phyloP scores from a whole-genome alignment of 2,888 invertebrate species.

The Ophonus ardosiacus region DNA sequence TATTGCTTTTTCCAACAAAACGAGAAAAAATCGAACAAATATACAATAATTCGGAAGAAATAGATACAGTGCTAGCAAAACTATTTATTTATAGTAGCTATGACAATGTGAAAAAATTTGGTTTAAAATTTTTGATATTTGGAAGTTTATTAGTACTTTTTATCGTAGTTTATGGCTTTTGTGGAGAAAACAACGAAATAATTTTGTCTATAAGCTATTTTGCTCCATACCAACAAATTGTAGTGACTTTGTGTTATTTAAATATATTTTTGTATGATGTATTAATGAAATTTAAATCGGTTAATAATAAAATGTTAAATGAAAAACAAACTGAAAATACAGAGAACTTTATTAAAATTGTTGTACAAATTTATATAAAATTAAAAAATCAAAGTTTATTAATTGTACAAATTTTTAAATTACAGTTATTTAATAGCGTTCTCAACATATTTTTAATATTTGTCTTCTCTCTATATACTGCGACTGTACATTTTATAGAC shows the following conservation, averaged over 20 bases:
- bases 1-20: no score
- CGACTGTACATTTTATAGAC: background rate
- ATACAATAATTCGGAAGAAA: background rate
- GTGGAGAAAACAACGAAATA: no score
- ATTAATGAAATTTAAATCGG: background rate
- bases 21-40: background rate
- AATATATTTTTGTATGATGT: background rate
- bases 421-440: background rate
- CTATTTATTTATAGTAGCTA: background rate
- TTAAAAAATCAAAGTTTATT: background rate
- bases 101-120: background rate
- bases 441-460: background rate
- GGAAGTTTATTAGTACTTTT: no score
- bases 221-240: background rate
- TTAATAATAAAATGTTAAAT: background rate
- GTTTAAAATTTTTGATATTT: background rate
- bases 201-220: no score
- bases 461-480: background rate
- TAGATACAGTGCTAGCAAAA: background rate
- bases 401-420: constrained; percentile 3
- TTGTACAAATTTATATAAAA: background rate
- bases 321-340: background rate
- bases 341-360: background rate
- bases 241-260: background rate
- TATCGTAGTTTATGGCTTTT: no score